Conservation (phyloP, 2,797 vertebrate genomes). For the Labeo calbasu region DNA sequence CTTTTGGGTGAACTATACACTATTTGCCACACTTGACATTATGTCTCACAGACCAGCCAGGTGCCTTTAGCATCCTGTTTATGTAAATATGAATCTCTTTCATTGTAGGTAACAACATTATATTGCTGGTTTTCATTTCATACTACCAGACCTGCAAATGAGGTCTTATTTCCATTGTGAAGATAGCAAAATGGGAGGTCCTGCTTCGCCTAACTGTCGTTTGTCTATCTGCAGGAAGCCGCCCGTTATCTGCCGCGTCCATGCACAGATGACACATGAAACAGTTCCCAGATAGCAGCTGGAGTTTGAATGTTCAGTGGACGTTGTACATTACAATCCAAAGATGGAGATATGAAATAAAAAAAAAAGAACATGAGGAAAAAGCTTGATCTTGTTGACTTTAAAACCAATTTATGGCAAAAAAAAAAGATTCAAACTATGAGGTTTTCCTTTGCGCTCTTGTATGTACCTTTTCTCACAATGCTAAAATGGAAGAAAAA, state of each 20-base stretch:
- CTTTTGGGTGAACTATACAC: accelerated
- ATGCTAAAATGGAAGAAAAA: slow-evolving; percentile 7
- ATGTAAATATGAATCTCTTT: not conserved
- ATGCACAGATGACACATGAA: not conserved
- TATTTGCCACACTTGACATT: not conserved
- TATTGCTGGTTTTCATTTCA: not conserved
- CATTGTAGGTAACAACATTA: not conserved
- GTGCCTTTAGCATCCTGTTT: not conserved
- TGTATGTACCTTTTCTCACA: not conserved
- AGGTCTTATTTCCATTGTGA: not conserved
- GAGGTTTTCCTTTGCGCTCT: not conserved
- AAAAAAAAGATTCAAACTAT: not conserved
- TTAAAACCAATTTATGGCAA: not conserved
- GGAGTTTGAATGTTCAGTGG: not conserved
- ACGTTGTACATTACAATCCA: not conserved
- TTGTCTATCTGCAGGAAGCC: slow-evolving; percentile 31
- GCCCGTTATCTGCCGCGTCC: slow-evolving; percentile 14
- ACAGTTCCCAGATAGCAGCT: slow-evolving; percentile 24
- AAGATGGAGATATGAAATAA: not conserved
- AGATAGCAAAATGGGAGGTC: not conserved
- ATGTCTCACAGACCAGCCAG: not conserved
- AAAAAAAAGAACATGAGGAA: not conserved
- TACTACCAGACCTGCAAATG: not conserved
- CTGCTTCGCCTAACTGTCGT: not conserved
- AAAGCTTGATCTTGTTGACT: not conserved